Evolutionary conservation across 2,113 vertebrate genomes (phyloP).

Genomic region (Paedocypris sp.): DNA sequence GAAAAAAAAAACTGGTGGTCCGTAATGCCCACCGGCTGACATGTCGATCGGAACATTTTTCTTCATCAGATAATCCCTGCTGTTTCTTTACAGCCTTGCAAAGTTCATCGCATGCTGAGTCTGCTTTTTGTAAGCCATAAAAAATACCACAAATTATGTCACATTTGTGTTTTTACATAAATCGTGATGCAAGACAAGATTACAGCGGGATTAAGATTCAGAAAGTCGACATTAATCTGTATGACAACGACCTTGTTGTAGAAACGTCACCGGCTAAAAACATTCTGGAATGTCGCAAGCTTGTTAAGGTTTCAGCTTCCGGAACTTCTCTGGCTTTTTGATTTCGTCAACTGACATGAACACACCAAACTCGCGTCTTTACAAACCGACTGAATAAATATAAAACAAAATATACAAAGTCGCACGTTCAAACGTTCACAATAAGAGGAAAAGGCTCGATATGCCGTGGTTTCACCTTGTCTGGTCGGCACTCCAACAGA

Average conservation of each 20-base stretch:
- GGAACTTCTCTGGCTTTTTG: conserved; percentile 27
- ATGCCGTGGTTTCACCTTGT: conserved; percentile 33
- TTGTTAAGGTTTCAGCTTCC: conserved; percentile 5
- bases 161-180: no score
- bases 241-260: no score
- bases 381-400: conserved; percentile 50
- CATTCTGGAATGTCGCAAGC: conserved; percentile 1
- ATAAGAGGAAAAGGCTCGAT: conserved; percentile 48
- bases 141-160: no score
- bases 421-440: conserved; percentile 15
- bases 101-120: background rate
- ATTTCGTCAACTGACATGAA: conserved; percentile 24
- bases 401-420: conserved; percentile 38
- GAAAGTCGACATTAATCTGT: no score
- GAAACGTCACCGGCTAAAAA: no score
- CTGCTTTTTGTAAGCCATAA: background rate
- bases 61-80: conserved; percentile 5
- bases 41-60: conserved; percentile 6
- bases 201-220: no score
- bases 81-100: background rate
- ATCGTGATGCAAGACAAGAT: no score
- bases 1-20: conserved; percentile 12
- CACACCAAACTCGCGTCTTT: conserved; percentile 19
- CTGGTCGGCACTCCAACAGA: conserved; percentile 41
- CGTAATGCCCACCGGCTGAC: conserved; percentile 20